Base-by-base conservation (phyloP, 1,140 invertebrate genomes). In the Sarcophaga peregrina region DNA sequence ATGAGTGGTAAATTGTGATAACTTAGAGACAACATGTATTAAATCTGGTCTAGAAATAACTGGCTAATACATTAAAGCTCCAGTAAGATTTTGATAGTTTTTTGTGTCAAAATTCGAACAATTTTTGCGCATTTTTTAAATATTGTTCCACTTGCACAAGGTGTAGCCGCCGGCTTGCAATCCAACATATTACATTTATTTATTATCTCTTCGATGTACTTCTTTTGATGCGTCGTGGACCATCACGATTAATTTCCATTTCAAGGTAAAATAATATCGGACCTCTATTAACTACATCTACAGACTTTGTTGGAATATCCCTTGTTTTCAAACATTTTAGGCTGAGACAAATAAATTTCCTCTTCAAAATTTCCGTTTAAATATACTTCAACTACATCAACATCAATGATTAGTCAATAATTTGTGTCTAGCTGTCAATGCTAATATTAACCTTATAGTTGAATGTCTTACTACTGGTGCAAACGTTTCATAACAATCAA, bases 271-370 rank as follows among this genome's bases (percentile, higher is more conserved):
- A 62, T 72, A 84, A 83, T 45, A 85, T 85, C 81, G 78, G 11
- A 15, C 82, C 85, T 3, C 81, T 54, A 54, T 84, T 80, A 7
- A 83, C 88, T 0, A 90, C 88, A 74, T 88, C 50, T 81, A 68
- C 83, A 85, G 2, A 86, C 85, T 80, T 81, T 81, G 10, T 45
- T 15, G 8, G 10, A 2, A 17, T 73, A 73, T 9, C 74, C 73
- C 0, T 5, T 5, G 20, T 82, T 68, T 37, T 68, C 83, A 46
- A 86, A 88, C 9, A 86, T 85, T 54, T 88, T 84, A 50, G 91
- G 91, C 82, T 89, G 86, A 20, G 86, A 84, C 88, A 91, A 91
- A 86, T 85, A 92, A 5, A 92, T 87, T 5, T 91, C 86, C 83
- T 89, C 88, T 48, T 88, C 82, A 83, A 91, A 86, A 84, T 91